These are phyloP conservation scores for Salvelinus namaycush DNA, from an alignment of 2,113 vertebrate genomes.

Conservation along the genomic window DNA sequence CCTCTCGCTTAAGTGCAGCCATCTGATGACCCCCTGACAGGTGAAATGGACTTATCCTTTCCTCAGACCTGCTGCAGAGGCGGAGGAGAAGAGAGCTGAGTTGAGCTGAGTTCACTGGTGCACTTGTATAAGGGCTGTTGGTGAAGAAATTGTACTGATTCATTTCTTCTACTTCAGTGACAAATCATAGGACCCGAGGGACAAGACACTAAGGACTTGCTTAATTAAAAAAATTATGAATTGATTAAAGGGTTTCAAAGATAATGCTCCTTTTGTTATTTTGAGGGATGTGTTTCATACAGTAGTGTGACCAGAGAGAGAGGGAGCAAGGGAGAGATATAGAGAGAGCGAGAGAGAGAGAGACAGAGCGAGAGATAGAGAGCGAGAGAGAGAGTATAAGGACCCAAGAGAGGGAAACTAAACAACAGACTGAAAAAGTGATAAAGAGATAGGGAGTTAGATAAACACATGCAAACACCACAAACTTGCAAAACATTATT, in stretches of 20 bases:
- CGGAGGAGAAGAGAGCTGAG: constrained; percentile 1
- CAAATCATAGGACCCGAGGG: constrained; percentile 10
- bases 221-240: constrained; percentile 26
- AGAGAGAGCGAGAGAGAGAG: not conserved
- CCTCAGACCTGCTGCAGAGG: constrained; percentile 9
- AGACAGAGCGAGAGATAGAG: not conserved
- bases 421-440: not conserved
- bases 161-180: constrained; percentile 17
- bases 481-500: not conserved
- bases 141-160: not conserved
- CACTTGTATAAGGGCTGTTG: not conserved
- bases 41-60: constrained; percentile 20
- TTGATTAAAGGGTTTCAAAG: not conserved
- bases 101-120: not conserved
- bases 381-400: not conserved
- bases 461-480: not conserved
- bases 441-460: not conserved
- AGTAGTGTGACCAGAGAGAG: not conserved
- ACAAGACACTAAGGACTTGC: constrained; percentile 21
- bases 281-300: constrained; percentile 28
- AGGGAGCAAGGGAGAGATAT: not conserved
- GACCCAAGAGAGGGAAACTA: not conserved
- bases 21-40: constrained; percentile 36
- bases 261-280: constrained; percentile 42
- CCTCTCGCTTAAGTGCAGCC: constrained; percentile 52